Evolutionary conservation across 1,140 invertebrate species (phyloP).

Genomic region (Chymomyza costata): DNA sequence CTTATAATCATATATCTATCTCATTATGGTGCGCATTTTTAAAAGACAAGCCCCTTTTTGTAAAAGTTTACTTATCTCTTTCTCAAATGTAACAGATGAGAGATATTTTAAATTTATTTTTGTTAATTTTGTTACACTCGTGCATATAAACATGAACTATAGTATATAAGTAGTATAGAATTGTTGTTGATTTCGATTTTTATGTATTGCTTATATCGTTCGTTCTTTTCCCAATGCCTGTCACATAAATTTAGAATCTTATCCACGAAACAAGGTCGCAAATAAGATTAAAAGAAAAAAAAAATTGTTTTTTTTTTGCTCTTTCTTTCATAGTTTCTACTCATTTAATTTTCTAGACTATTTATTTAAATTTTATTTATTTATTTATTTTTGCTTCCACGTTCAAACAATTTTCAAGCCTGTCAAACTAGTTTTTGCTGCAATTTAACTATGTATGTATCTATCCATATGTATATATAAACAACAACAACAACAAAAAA

Average conservation of each 20-base stretch:
- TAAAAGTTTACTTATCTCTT: neutral
- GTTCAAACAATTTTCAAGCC: slow-evolving; percentile 27
- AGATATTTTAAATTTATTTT: slow-evolving; percentile 15
- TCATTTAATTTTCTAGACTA: slow-evolving; percentile 40
- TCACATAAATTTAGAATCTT: slow-evolving; percentile 40
- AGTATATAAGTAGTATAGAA: too few species aligned
- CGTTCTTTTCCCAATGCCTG: slow-evolving; percentile 25
- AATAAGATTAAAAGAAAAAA: neutral
- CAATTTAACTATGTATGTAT: neutral
- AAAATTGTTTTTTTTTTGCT: neutral
- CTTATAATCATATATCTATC: neutral
- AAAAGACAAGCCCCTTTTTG: slow-evolving; percentile 37
- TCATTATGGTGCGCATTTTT: neutral
- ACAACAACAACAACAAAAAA: slow-evolving; percentile 22
- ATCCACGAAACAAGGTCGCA: slow-evolving; percentile 25
- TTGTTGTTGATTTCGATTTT: slow-evolving; percentile 10
- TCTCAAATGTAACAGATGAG: neutral
- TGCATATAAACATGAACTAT: too few species aligned
- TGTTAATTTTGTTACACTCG: neutral
- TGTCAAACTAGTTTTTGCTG: slow-evolving; percentile 52
- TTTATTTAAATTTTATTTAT: slow-evolving; percentile 49
- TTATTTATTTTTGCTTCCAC: too few species aligned
- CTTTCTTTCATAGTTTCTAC: slow-evolving; percentile 13
- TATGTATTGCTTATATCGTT: slow-evolving; percentile 38
- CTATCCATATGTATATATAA: too few species aligned